A percentile compares a stretch with the other conserved stretches of the same genome.
Conservation (phyloP, 2,797 vertebrate species). For the Ispidina lecontei region DNA sequence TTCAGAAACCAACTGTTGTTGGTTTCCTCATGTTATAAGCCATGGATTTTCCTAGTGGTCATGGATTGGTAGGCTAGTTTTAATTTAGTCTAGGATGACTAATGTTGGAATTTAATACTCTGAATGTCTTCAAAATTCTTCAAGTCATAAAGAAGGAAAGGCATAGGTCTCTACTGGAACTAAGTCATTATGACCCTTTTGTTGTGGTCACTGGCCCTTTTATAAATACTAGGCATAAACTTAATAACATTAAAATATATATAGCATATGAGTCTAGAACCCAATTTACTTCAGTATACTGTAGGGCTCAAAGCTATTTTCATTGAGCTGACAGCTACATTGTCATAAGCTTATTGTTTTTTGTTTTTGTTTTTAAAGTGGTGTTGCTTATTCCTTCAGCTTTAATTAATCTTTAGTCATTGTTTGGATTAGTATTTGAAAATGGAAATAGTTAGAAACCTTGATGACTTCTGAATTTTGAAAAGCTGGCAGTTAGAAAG, state of each 20-base stretch:
- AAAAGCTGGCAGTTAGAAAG: background rate
- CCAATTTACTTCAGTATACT: background rate
- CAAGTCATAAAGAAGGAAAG: background rate
- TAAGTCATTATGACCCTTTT: background rate
- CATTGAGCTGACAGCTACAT: background rate
- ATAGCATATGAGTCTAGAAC: background rate
- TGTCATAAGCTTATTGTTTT: background rate
- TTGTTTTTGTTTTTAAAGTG: background rate
- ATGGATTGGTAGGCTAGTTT: background rate
- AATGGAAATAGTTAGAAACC: background rate
- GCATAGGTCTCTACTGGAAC: background rate
- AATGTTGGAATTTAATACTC: background rate
- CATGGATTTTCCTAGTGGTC: background rate
- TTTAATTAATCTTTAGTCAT: background rate
- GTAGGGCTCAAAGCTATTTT: background rate
- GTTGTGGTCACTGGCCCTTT: background rate
- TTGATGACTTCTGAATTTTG: background rate
- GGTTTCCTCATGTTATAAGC: background rate
- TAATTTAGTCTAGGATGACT: background rate
- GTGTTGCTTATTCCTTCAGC: background rate
- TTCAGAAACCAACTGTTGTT: background rate
- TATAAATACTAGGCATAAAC: background rate
- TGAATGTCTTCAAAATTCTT: background rate
- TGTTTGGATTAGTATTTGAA: background rate
- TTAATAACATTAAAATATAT: background rate